phyloP scores from a whole-genome alignment of 1,140 invertebrate genomes.

The Armadillidium nasatum region DNA sequence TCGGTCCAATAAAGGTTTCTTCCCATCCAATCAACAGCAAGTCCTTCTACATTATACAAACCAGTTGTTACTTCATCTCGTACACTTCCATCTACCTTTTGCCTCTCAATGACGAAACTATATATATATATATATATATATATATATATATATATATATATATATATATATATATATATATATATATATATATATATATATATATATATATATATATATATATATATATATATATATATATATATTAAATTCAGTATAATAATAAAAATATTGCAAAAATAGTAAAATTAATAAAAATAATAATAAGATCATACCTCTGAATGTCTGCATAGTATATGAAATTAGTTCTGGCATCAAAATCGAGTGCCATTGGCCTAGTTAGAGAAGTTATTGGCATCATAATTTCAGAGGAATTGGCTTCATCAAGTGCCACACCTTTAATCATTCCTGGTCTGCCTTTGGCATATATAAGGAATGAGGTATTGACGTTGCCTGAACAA shows the following conservation, averaged over 20 bases:
- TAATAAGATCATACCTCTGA: slow-evolving; percentile 48
- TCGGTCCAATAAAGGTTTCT: slow-evolving; percentile 79
- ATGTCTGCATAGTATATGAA: slow-evolving; percentile 67
- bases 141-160: slow-evolving; percentile 30
- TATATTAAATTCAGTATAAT: too few species aligned
- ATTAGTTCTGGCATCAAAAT: slow-evolving; percentile 61
- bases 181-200: slow-evolving; percentile 7
- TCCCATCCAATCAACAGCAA: slow-evolving; percentile 73
- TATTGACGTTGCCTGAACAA: slow-evolving; percentile 9
- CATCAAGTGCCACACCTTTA: slow-evolving; percentile 56
- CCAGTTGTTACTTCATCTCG: slow-evolving; percentile 51
- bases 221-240: too few species aligned
- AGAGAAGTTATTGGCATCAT: slow-evolving; percentile 64
- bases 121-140: too few species aligned
- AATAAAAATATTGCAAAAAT: too few species aligned
- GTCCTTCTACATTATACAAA: slow-evolving; percentile 60
- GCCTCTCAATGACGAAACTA: slow-evolving; percentile 53
- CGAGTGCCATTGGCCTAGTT: slow-evolving; percentile 60
- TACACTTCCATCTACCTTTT: slow-evolving; percentile 50
- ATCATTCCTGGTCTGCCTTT: slow-evolving; percentile 62
- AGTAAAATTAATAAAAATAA: too few species aligned
- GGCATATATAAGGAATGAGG: slow-evolving; percentile 59
- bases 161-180: slow-evolving; percentile 6
- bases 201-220: slow-evolving; percentile 5
- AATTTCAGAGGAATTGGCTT: slow-evolving; percentile 52